Percentiles rank a stretch among this genome's conserved stretches.
Evolutionary conservation across 2,888 invertebrate species (phyloP).

Genomic region (Cosmorhoe ocellata): DNA sequence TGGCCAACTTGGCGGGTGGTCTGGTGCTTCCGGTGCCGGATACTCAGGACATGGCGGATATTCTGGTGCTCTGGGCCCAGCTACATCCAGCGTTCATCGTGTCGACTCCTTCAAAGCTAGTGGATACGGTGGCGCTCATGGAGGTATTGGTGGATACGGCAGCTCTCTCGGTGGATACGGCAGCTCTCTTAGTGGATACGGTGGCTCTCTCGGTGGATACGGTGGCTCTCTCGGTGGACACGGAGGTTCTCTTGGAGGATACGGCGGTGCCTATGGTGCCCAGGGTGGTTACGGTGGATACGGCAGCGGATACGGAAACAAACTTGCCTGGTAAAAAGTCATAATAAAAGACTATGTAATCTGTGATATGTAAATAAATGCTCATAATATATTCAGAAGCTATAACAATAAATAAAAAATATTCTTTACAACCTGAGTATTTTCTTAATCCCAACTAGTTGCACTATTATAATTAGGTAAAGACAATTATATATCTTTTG

Average conservation of each 20-base stretch:
- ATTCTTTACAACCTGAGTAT: no score
- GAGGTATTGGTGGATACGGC: conserved; percentile 17
- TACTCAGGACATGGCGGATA: conserved; percentile 17
- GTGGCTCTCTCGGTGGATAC: conserved; percentile 19
- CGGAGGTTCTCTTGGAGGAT: conserved; percentile 20
- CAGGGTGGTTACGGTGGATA: conserved; percentile 22
- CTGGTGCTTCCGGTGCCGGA: conserved; percentile 7
- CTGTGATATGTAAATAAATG: conserved; percentile 32
- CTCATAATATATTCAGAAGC: conserved; percentile 5
- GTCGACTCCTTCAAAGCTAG: conserved; percentile 27
- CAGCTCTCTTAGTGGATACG: conserved; percentile 21
- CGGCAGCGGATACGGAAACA: conserved; percentile 32
- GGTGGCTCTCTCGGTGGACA: conserved; percentile 20
- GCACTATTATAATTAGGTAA: no score
- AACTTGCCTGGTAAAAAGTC: conserved; percentile 29
- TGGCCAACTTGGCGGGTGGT: conserved; percentile 21
- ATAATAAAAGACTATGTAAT: background rate
- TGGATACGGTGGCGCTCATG: conserved; percentile 18
- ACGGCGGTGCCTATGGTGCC: conserved; percentile 13
- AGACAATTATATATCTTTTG: no score
- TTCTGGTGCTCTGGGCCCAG: conserved; percentile 31
- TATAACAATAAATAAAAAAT: no score
- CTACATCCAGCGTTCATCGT: conserved; percentile 41
- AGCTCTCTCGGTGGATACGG: conserved; percentile 15
- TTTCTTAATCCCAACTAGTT: no score